phyloP scores from a whole-genome alignment of 2,888 invertebrate genomes.

The Busseola fusca region DNA sequence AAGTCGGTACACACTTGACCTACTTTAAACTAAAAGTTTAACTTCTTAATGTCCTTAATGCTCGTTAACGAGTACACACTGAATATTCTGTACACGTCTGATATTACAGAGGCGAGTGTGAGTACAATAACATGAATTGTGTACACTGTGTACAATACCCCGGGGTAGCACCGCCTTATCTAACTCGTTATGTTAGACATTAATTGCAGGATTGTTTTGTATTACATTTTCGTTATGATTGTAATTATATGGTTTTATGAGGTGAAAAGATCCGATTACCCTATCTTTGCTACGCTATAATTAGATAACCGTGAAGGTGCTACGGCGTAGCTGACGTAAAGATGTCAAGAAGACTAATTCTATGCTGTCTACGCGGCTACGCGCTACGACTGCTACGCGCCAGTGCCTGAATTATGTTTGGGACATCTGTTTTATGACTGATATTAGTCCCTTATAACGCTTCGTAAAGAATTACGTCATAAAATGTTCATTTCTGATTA shows the following conservation, averaged over 20 bases:
- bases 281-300: constrained; percentile 12
- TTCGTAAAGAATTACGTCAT: not conserved
- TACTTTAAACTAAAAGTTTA: constrained; percentile 43
- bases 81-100: constrained; percentile 55
- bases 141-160: constrained; percentile 63
- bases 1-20: constrained; percentile 22
- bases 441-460: not conserved
- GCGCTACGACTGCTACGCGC: not conserved
- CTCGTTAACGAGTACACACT: constrained; percentile 46
- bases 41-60: constrained; percentile 48
- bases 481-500: not conserved
- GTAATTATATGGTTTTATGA: constrained; percentile 41
- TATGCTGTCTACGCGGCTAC: constrained; percentile 6
- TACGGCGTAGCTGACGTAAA: constrained; percentile 27
- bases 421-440: not conserved
- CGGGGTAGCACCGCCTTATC: constrained; percentile 65
- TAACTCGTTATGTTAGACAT: constrained; percentile 68
- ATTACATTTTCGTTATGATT: constrained; percentile 36
- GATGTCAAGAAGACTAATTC: not conserved
- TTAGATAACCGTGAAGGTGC: not conserved
- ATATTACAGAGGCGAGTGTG: constrained; percentile 43
- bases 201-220: constrained; percentile 67
- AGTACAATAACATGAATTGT: constrained; percentile 63
- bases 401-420: not conserved
- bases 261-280: not conserved